Evolutionary conservation across 2,797 vertebrate genomes (phyloP).

Genomic region (Thaleichthys pacificus): DNA sequence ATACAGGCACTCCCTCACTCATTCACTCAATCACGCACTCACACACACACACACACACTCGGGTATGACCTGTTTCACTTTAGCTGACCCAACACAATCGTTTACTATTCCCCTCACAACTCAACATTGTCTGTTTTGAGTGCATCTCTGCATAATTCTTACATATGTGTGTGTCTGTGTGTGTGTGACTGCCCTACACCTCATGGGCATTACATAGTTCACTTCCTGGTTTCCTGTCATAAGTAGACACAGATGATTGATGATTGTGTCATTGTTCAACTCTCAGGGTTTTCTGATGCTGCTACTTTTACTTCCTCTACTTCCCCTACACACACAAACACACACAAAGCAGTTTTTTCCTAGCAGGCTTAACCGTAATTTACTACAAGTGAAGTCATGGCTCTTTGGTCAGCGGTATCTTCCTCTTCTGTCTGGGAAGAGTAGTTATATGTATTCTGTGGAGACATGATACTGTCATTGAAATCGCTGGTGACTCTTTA

Average conservation of each 20-base stretch:
- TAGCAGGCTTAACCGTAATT: conserved; percentile 43
- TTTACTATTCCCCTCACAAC: background rate
- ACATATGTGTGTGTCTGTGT: conserved; percentile 37
- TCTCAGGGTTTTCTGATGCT: conserved; percentile 48
- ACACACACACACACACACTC: background rate
- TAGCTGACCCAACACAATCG: background rate
- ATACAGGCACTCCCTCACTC: background rate
- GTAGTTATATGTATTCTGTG: too few relatives aligned
- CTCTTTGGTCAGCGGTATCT: conserved; percentile 23
- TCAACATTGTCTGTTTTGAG: conserved; percentile 13
- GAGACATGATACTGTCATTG: too few relatives aligned
- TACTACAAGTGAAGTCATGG: conserved; percentile 81
- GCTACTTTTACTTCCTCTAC: conserved; percentile 62
- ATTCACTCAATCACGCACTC: background rate
- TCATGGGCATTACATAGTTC: conserved; percentile 39
- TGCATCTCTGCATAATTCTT: conserved; percentile 1
- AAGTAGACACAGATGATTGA: conserved; percentile 73
- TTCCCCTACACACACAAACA: background rate
- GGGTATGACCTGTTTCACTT: too few relatives aligned
- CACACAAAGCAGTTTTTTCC: conserved; percentile 62
- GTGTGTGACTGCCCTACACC: conserved; percentile 43
- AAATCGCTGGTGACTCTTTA: too few relatives aligned
- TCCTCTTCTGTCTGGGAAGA: too few relatives aligned
- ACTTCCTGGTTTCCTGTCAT: conserved; percentile 68
- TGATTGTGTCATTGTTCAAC: conserved; percentile 72